A percentile compares a stretch with the other conserved stretches of the same genome.
phyloP scores from a whole-genome alignment of 2,113 vertebrate species.

The Neolamprologus ventralis region DNA sequence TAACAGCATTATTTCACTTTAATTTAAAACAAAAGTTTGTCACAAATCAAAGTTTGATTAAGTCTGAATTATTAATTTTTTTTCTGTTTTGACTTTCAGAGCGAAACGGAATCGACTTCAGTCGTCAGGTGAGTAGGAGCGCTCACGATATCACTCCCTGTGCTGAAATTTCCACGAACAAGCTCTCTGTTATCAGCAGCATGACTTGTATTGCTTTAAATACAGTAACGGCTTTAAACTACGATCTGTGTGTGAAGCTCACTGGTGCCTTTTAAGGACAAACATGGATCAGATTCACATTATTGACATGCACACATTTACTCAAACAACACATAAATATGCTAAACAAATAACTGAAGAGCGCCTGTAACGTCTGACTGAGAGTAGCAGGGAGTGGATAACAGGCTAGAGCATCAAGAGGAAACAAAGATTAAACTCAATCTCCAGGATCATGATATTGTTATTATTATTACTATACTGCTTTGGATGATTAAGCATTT shows the following conservation, averaged over 20 bases:
- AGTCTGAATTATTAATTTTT: background rate
- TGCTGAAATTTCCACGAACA: background rate
- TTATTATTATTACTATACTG: background rate
- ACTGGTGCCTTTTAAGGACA: background rate
- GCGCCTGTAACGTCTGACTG: background rate
- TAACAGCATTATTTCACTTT: background rate
- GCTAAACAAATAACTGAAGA: background rate
- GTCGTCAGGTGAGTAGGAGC: constrained; percentile 76
- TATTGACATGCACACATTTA: background rate
- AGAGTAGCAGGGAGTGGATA: background rate
- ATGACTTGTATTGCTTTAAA: background rate
- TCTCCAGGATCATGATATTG: background rate
- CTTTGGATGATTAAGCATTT: background rate
- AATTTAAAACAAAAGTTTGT: background rate
- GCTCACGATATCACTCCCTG: background rate
- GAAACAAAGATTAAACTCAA: background rate
- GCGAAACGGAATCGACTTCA: constrained; percentile 85
- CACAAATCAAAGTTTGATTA: background rate
- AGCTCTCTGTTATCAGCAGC: background rate
- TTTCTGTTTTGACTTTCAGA: constrained; percentile 73
- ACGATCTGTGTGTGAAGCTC: background rate
- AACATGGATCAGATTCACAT: background rate
- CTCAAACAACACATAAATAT: background rate
- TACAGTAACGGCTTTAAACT: background rate
- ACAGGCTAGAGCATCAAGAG: background rate